Evolutionary conservation across 30 jellyfish, hydroid and myxozoan genomes (phyloP), one percentile per base, ranked within the genome.

Genomic region (Haliclystus octoradiatus): DNA sequence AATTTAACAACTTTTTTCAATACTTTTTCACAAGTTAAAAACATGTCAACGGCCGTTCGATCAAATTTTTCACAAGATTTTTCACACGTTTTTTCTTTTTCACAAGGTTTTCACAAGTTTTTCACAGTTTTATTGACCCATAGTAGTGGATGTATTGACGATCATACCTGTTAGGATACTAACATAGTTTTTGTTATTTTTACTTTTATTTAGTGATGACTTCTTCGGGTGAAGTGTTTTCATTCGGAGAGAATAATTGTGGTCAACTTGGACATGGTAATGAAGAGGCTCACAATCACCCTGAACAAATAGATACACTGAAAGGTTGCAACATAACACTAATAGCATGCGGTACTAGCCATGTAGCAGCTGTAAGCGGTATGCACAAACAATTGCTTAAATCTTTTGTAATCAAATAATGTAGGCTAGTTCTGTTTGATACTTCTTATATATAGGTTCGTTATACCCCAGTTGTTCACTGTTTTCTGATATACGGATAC

Each of bases 191-290:
- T 14, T 9, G 24, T 7, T 7, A 14, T 12, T 9, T 14, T 5
- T 33, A 15, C 63, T 75, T 27, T 30, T 19, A 26, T 73, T 7
- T 66, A 89, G 98, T 88, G n/a, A 32, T 89, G 70, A 76, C 91
- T 7, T 24, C 75, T n/a, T 74, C 61, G 2, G 94, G 93, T 19
- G 71, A 68, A 70, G 61, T 89, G 12, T 81, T 52, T 52, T 33
- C 95, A 0, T 89, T 81, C 68, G 98, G 98, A 1, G 88, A 81
- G 27, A 89, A 81, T 34, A 94, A 66, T 2, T 23, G 75, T 47
- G 98, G 98, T 9, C 98, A 89, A 64, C 93, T 89, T 0, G 98
- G 98, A 15, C 85, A 51, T 26, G 98, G 98, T 3, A 77, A 81
- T 63, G 53, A 62, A 15, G 76, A 80, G 12, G 33, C 52, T 26